phyloP scores from a whole-genome alignment of 2,888 invertebrate species.

The Sicus ferrugineus region DNA sequence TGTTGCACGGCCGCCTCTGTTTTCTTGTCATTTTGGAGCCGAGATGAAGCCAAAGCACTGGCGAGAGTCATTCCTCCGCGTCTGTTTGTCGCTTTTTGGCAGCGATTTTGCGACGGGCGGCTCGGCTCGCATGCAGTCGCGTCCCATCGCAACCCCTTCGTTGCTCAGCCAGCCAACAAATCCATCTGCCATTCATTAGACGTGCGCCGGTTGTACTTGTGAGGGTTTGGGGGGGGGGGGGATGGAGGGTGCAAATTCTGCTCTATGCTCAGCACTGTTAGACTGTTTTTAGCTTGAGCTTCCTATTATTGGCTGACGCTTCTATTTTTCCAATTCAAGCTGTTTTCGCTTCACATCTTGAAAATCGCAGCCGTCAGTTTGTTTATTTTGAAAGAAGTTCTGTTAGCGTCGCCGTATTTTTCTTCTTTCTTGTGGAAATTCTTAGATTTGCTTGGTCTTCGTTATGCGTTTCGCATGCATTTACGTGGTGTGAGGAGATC shows the following conservation, averaged over 20 bases:
- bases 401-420: neutral
- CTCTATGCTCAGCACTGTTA: no score
- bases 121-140: neutral
- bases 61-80: neutral
- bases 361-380: neutral
- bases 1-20: neutral
- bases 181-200: conserved; percentile 33
- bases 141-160: conserved; percentile 13
- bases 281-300: no score
- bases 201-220: conserved; percentile 16
- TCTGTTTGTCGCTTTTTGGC: conserved; percentile 16
- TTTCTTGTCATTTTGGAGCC: conserved; percentile 16
- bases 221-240: no score
- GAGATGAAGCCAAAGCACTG: conserved; percentile 5
- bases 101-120: conserved; percentile 6
- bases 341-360: no score
- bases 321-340: no score
- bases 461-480: no score
- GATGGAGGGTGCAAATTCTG: no score
- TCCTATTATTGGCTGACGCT: no score
- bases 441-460: no score
- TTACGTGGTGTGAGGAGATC: neutral
- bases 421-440: no score
- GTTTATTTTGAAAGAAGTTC: neutral
- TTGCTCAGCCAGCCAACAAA: conserved; percentile 24